A percentile compares a stretch with the other conserved stretches of the same genome.
These are phyloP conservation scores for Nesidiocoris tenuis DNA, from an alignment of 2,888 invertebrate species.

Conservation along the genomic window DNA sequence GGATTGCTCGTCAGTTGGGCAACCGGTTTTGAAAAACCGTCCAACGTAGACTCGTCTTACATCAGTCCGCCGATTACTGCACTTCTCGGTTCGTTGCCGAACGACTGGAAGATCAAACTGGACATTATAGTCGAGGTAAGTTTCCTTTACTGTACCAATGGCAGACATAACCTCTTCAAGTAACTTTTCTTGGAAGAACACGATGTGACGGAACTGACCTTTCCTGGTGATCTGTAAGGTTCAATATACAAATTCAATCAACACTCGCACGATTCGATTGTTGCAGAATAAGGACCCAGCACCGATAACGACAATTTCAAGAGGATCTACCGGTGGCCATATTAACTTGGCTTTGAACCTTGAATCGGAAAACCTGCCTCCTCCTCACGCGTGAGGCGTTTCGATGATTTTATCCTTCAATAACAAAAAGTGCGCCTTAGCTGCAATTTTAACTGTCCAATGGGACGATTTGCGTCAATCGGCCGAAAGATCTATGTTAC, in stretches of 20 bases:
- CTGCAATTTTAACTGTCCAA: too few species aligned
- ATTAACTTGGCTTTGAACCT: conserved; percentile 18
- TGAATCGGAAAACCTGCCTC: conserved; percentile 1
- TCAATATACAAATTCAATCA: not conserved
- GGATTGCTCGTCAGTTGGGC: conserved; percentile 72
- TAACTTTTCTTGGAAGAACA: too few species aligned
- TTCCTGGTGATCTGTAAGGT: not conserved
- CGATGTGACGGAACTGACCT: not conserved
- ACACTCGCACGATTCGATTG: too few species aligned
- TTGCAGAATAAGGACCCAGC: conserved; percentile 25
- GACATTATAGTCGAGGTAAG: conserved; percentile 43
- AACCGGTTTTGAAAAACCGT: conserved; percentile 64
- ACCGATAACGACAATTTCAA: conserved; percentile 2
- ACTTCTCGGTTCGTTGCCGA: conserved; percentile 49
- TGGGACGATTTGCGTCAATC: too few species aligned
- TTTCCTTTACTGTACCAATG: not conserved
- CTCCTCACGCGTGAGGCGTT: too few species aligned
- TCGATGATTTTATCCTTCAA: too few species aligned
- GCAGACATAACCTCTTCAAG: too few species aligned
- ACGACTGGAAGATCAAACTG: conserved; percentile 49
- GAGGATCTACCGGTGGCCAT: conserved; percentile 1
- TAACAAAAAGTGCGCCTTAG: too few species aligned
- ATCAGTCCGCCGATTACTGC: conserved; percentile 65
- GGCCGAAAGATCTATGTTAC: too few species aligned
- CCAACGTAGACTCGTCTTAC: conserved; percentile 65